Base-by-base conservation (phyloP, 2,888 invertebrate genomes). In the Teinopalpus imperialis region DNA sequence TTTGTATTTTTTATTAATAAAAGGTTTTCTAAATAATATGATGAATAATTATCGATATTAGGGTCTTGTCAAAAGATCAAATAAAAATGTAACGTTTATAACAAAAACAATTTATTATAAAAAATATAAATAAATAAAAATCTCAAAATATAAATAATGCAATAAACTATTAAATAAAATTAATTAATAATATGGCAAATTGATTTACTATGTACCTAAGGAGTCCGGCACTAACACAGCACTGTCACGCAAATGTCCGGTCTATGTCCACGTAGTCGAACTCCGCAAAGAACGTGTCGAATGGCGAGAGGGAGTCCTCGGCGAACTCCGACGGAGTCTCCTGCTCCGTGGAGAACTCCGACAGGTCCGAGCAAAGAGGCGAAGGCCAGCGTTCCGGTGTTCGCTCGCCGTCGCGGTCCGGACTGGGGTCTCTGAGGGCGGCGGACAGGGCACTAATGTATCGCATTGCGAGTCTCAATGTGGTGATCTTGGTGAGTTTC, bases 401-500 rank as follows among this genome's bases (percentile, higher is more conserved):
- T 2, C 43, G 30, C 8, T 39, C 43, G 23, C 73, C 68, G 20
- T 78, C 81, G 2, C 72, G 69, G 0, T 69, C 75, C 0, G 77
- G 63, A 8, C 67, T 68, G 55, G 79, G 35, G 54, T 87, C 80
- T n/a, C 90, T 79, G 49, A 95, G 78, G 0, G 93, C 92, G 0
- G 92, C 89, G n/a, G 92, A 92, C 37, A 97, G 81, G 7, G 94
- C 92, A 6, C 93, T 85, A 54, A 97, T 97, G 71, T 97, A 97
- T 66, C 94, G 93, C 94, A 97, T 95, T 13, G 97, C 97, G 50
- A 97, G 85, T 21, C 95, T 89, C 32, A 97, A 80, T 0, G 97
- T 97, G 2, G 97, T 96, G 59, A 97, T 97, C 83, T 97, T 97
- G 34, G 97, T 97, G 53, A 96, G 86, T 74, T 95, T 95, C 70